phyloP scores from a whole-genome alignment of 92 coral and sea anemone species.

The Phenganax subtilis region DNA sequence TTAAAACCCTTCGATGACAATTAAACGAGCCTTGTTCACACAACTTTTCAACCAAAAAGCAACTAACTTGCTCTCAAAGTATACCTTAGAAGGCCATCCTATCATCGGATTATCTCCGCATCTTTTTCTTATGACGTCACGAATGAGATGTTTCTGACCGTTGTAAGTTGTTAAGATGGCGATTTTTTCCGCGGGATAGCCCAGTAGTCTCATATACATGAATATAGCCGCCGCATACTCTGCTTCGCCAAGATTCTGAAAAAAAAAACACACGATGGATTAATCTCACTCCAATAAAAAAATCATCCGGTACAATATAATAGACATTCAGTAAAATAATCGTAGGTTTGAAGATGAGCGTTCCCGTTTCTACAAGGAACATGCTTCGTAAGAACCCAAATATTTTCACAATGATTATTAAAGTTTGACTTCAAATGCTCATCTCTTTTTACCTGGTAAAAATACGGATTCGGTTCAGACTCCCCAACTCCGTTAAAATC shows the following conservation, averaged over 20 bases:
- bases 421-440: background rate
- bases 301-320: too few species aligned
- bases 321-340: background rate
- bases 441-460: constrained; percentile 70
- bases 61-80: background rate
- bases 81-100: constrained; percentile 98
- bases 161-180: constrained; percentile 95
- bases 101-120: constrained; percentile 93
- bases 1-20: background rate
- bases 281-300: too few species aligned
- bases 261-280: background rate
- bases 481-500: constrained; percentile 98
- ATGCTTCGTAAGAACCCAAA: too few species aligned
- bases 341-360: background rate
- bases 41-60: background rate
- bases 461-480: constrained; percentile 96
- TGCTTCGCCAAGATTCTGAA: constrained; percentile 94
- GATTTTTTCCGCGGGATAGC: constrained; percentile 92
- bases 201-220: constrained; percentile 98
- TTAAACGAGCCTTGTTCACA: background rate
- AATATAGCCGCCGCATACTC: constrained; percentile 96
- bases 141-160: constrained; percentile 96
- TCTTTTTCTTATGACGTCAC: constrained; percentile 94
- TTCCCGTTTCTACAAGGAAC: too few species aligned
- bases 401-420: too few species aligned